Evolutionary conservation across 2,888 invertebrate genomes (phyloP), one percentile per base, ranked within the genome.

Genomic region (Ligdia adustata): DNA sequence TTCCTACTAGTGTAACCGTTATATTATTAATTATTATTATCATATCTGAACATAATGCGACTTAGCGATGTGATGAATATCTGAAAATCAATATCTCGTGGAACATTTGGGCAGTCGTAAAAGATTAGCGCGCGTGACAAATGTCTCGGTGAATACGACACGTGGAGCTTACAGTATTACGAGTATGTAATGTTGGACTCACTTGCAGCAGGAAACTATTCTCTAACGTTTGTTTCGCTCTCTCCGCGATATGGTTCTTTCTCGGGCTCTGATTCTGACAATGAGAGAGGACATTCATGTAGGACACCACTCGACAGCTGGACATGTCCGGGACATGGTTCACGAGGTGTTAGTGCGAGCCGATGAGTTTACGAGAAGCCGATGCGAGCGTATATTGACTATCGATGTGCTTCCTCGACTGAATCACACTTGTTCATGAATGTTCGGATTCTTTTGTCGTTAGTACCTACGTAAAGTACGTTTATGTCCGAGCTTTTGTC

Each of bases 161-260:
- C 71, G 60, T 45, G 56, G 26, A 57, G 45, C 46, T 42, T 61
- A 66, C 68, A 69, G 56, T 58, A 67, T 70, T 64, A n/a, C n/a
- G n/a, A n/a, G n/a, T n/a, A 69, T 64, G 52, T 65, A 76, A 77
- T 68, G 3, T 62, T 60, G 56, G 64, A 90, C 89, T 90, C 89
- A 90, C 89, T 89, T 90, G 89, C 66, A 82, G 57, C 87, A 90
- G 88, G 87, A 87, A 89, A 82, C 76, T 87, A 82, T 82, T 88
- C 64, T 89, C 89, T 87, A 90, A 82, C 45, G 85, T 80, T 78
- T 90, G 89, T 87, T 90, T 90, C 73, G 89, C 89, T 76, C 89
- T 84, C 85, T 90, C 89, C 70, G 86, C 88, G 66, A 90, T 88
- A 83, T 85, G 88, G 80, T 83, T 88, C 79, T 85, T 85, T 84